Base-by-base conservation (phyloP, 92 coral and sea anemone genomes). In the Micromussa lordhowensis region DNA sequence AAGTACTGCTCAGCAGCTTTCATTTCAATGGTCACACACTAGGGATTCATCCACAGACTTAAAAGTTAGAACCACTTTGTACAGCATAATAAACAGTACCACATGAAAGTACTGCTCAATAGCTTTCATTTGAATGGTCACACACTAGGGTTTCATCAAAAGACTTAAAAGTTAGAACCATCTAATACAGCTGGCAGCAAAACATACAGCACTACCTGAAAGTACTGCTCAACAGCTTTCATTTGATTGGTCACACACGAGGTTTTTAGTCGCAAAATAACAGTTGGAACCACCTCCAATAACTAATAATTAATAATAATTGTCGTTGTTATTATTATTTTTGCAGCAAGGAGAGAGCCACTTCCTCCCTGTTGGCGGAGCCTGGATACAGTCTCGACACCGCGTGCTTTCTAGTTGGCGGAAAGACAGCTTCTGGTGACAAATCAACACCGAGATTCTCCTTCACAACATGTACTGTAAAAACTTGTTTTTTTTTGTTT, bases 341-440 rank as follows among this genome's bases (percentile, higher is more conserved):
- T 10, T 28, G 1, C 10, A 66, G 71, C 71, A 66, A 66, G 85
- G 99, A 95, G 74, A 94, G 99, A 68, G 98, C 98, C 24, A 95
- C 98, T 2, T 90, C 96, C 19, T 93, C 96, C 0, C 71, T 97
- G 79, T 88, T 97, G 22, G 98, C 97, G 0, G 99, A 97, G 69
- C 99, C 99, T 7, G 98, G 99, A 6, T 97, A 95, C 44, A 93
- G 92, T 28, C 72, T 97, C 63, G 96, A 95, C 72, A 94, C 99
- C 3, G 98, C 95, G 28, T 93, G 93, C 76, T 94, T 97, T 75
- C 89, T 97, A 31, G 85, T 95, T 68, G 99, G 98, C 26, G 95
- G 97, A 1, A 86, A 88, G 79, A 40, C 94, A 64, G 90, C 89
- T 22, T 87, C 75, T 32, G 90, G 95, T 38, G 92, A 88, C 36